Base-by-base conservation (phyloP, 2,888 invertebrate genomes). In the Drosophila kambysellisi region DNA sequence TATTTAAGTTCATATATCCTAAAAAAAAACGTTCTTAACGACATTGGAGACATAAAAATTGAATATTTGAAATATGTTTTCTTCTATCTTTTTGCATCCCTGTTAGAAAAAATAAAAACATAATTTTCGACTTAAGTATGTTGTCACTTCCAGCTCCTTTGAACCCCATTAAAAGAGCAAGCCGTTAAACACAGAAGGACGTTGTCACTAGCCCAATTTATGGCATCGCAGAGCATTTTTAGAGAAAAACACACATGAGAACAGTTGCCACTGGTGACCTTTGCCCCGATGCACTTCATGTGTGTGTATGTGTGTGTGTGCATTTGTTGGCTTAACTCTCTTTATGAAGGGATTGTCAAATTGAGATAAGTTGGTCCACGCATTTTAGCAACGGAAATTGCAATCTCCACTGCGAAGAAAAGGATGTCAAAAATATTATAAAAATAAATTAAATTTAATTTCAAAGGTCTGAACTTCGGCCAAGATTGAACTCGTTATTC, bases 111-210 rank as follows among this genome's bases (percentile, higher is more conserved):
- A 17, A 37, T 33, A 58, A 17, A 54, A 37, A 46, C 56, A 72
- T 54, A 64, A 46, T 64, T 35, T 70, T 50, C 33, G 51, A 43
- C 41, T 43, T 11, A 32, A 54, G 54, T 70, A n/a, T 63, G 60
- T 69, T 82, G 66, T 71, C 61, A 67, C 52, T 71, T 78, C 61
- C 70, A 74, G 74, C 56, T 74, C 56, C 69, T 71, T 53, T 79
- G 69, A 59, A 53, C 58, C 61, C 56, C 25, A 58, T 79, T 74
- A 30, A n/a, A 15, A n/a, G 48, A 17, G 25, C 29, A 65, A 66
- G 17, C 62, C 65, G 64, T 65, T 62, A 20, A 68, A 57, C 50
- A 54, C 39, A 68, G 63, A 72, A 62, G 66, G 66, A 59, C 56
- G 57, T 50, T 76, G 61, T 58, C 73, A 50, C 59, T 60, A 48